phyloP scores from a whole-genome alignment of 2,113 vertebrate genomes.

The Neogobius melanostomus region DNA sequence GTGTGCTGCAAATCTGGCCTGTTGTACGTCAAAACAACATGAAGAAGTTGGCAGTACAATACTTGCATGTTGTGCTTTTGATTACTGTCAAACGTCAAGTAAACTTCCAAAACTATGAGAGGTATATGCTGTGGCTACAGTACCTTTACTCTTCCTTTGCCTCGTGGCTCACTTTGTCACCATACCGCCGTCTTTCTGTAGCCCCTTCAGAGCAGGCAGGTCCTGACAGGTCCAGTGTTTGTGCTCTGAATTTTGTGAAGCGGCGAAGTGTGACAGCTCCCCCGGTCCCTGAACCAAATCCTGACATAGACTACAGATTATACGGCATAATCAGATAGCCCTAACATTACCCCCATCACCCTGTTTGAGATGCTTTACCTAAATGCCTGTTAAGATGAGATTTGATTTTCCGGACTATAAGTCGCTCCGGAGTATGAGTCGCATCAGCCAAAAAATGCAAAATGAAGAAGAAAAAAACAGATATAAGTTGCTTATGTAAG shows the following conservation, averaged over 20 bases:
- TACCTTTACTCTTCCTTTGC: not conserved
- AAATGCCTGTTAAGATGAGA: too few species aligned
- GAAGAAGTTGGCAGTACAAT: not conserved
- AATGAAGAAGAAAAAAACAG: too few species aligned
- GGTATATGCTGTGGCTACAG: slow-evolving; percentile 6
- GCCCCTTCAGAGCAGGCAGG: slow-evolving; percentile 50
- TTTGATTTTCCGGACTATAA: too few species aligned
- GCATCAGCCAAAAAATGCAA: too few species aligned
- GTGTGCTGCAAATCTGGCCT: not conserved
- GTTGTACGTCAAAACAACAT: too few species aligned
- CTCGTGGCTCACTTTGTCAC: not conserved
- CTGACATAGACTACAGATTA: slow-evolving; percentile 20
- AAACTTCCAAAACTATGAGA: not conserved
- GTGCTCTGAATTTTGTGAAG: slow-evolving; percentile 32
- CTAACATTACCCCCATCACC: slow-evolving; percentile 8
- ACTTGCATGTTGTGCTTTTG: too few species aligned
- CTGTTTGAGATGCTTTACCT: not conserved
- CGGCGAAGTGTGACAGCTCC: slow-evolving; percentile 30
- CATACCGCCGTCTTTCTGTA: slow-evolving; percentile 2
- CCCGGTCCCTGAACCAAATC: not conserved
- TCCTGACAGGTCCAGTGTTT: slow-evolving; percentile 48
- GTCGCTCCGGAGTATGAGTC: too few species aligned
- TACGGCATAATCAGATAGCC: not conserved
- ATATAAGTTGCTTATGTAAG: too few species aligned
- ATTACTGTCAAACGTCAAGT: not conserved